These are phyloP conservation scores for Adela reaumurella DNA, from an alignment of 2,888 invertebrate species.

Conservation along the genomic window DNA sequence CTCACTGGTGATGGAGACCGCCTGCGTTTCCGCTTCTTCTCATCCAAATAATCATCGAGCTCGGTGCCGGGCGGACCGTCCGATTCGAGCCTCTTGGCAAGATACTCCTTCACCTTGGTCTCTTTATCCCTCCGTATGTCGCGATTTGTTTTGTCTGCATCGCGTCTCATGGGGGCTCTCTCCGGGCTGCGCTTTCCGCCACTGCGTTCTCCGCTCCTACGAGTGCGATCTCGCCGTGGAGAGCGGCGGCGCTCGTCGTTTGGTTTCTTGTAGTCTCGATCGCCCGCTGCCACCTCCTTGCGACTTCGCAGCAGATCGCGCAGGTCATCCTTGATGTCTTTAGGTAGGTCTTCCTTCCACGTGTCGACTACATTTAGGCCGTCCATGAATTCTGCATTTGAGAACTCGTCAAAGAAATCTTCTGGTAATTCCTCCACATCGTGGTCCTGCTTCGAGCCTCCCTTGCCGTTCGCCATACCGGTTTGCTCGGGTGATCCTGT, in stretches of 20 bases:
- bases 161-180: slow-evolving; percentile 38
- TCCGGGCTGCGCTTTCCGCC: slow-evolving; percentile 18
- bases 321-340: slow-evolving; percentile 25
- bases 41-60: slow-evolving; percentile 35
- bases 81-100: slow-evolving; percentile 38
- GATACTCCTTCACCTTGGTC: slow-evolving; percentile 38
- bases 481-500: no score
- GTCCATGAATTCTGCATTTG: slow-evolving; percentile 42
- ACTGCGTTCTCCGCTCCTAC: slow-evolving; percentile 5
- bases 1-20: background rate
- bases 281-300: background rate
- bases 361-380: slow-evolving; percentile 47
- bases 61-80: slow-evolving; percentile 42
- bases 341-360: slow-evolving; percentile 31
- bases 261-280: background rate
- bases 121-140: slow-evolving; percentile 44
- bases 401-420: slow-evolving; percentile 49
- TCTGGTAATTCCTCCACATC: slow-evolving; percentile 41
- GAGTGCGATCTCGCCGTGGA: background rate
- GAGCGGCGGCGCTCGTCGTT: background rate
- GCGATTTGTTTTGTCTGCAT: slow-evolving; percentile 39
- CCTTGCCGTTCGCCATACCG: background rate
- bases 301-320: slow-evolving; percentile 24
- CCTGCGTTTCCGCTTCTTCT: slow-evolving; percentile 16
- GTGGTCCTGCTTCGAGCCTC: slow-evolving; percentile 16